Conservation (phyloP, 2,888 invertebrate species). For the Zaprionus bogoriensis region DNA sequence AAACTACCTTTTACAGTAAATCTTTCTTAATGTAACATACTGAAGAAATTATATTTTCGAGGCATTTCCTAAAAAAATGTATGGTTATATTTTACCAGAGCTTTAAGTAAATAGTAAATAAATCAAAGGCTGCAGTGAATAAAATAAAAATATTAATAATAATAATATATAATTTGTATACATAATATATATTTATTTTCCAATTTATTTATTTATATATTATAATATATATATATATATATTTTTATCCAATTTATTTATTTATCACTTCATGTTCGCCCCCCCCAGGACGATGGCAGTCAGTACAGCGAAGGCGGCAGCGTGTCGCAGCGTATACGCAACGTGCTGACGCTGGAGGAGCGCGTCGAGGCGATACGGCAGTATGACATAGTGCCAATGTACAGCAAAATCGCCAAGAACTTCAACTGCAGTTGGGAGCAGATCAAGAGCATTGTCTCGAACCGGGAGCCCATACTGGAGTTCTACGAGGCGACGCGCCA, state of each 20-base stretch:
- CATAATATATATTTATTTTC: background rate
- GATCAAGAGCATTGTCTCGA: constrained; percentile 78
- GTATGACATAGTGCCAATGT: constrained; percentile 80
- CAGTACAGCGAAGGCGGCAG: constrained; percentile 17
- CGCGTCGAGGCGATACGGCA: constrained; percentile 79
- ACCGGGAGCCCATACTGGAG: constrained; percentile 77
- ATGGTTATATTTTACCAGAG: too few species aligned
- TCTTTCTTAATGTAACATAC: too few species aligned
- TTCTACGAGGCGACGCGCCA: constrained; percentile 74
- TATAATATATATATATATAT: background rate
- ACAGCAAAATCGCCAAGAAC: constrained; percentile 80
- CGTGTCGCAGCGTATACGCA: constrained; percentile 67
- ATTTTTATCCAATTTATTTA: too few species aligned
- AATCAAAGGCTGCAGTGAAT: background rate
- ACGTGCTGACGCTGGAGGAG: constrained; percentile 78
- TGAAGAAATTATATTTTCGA: too few species aligned
- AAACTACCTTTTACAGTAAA: too few species aligned
- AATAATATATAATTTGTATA: too few species aligned
- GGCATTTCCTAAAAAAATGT: too few species aligned
- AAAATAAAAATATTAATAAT: background rate
- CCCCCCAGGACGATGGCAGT: constrained; percentile 46
- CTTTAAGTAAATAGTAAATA: background rate
- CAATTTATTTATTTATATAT: background rate
- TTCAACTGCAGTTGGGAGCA: constrained; percentile 82
- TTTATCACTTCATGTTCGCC: too few species aligned